A percentile compares a stretch with the other conserved stretches of the same genome.
Conservation (phyloP, 2,888 invertebrate genomes). For the Mellilla xanthometata region DNA sequence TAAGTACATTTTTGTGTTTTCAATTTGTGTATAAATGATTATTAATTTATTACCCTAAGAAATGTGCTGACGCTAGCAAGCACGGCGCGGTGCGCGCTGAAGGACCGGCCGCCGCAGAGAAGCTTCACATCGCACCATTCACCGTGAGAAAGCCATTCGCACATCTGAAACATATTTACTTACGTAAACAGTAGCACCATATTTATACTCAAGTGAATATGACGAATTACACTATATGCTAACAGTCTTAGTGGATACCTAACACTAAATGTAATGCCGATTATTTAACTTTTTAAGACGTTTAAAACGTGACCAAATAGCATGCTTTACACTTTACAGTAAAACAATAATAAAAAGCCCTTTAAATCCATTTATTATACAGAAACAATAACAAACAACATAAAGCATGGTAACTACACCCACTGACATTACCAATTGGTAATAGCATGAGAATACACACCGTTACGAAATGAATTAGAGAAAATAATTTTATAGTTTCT, state of each 20-base stretch:
- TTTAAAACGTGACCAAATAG: constrained; percentile 1
- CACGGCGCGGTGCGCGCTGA: constrained; percentile 86
- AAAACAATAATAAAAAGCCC: constrained; percentile 15
- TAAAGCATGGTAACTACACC: constrained; percentile 16
- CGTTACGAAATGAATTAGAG: constrained; percentile 44
- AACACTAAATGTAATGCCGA: too few species aligned
- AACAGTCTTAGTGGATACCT: too few species aligned
- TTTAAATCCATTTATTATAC: constrained; percentile 16
- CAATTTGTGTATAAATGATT: constrained; percentile 33
- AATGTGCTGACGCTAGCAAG: constrained; percentile 87
- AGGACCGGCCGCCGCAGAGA: constrained; percentile 83
- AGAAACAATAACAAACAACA: constrained; percentile 19
- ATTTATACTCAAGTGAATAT: too few species aligned
- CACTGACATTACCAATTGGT: constrained; percentile 28
- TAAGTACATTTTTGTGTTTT: too few species aligned
- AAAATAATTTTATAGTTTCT: constrained; percentile 42
- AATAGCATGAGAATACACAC: constrained; percentile 42
- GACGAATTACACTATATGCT: too few species aligned
- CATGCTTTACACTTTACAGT: constrained; percentile 8
- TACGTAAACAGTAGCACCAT: constrained; percentile 5
- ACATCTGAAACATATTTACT: constrained; percentile 50
- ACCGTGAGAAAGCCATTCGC: constrained; percentile 61
- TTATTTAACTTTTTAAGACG: too few species aligned
- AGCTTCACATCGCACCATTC: constrained; percentile 85
- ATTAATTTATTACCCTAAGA: constrained; percentile 77